Conservation (phyloP, 1,140 invertebrate genomes). For the Liolophura sinensis region DNA sequence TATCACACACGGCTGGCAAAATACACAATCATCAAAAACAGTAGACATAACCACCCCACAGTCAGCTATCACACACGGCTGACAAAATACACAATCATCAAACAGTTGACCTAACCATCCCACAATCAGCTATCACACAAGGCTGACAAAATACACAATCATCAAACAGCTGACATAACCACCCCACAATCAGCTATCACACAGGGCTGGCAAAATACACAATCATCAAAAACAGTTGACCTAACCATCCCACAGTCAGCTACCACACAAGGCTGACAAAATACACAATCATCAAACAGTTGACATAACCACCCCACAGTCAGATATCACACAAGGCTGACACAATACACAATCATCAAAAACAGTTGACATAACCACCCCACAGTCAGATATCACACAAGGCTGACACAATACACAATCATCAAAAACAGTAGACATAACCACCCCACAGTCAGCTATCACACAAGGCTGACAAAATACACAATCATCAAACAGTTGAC, state of each 20-base stretch:
- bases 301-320: constrained; percentile 51
- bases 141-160: neutral
- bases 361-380: neutral
- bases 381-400: neutral
- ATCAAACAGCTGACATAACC: too few relatives aligned
- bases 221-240: neutral
- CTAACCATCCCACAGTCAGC: neutral
- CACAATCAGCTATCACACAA: neutral
- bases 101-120: neutral
- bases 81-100: constrained; percentile 3
- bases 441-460: constrained; percentile 44
- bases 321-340: constrained; percentile 38
- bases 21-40: too few relatives aligned
- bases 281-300: too few relatives aligned
- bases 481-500: neutral
- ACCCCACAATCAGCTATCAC: constrained; percentile 45
- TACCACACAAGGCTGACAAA: neutral
- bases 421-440: too few relatives aligned
- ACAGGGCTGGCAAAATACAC: constrained; percentile 30
- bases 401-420: neutral
- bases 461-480: constrained; percentile 31
- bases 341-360: neutral
- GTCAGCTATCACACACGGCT: constrained; percentile 41
- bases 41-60: constrained; percentile 50
- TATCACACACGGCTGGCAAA: neutral